A percentile compares a stretch with the other conserved stretches of the same genome.
Evolutionary conservation across 2,888 invertebrate species (phyloP).

Genomic region (Venustoraphidia nigricollis): DNA sequence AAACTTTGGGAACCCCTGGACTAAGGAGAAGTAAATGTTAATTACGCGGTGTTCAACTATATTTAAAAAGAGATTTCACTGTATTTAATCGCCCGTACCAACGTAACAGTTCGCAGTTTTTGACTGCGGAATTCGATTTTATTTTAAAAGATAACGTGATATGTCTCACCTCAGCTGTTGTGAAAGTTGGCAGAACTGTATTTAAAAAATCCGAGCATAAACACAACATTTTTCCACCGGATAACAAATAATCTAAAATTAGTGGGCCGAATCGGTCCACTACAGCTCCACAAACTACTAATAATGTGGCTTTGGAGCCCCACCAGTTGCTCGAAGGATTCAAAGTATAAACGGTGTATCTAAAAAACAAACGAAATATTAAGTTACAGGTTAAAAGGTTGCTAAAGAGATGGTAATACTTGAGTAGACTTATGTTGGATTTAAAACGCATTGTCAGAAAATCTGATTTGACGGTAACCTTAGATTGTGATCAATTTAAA

Average conservation of each 20-base stretch:
- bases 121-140: too few relatives aligned
- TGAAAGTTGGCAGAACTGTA: conserved; percentile 62
- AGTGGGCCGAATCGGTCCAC: conserved; percentile 45
- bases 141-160: neutral
- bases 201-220: conserved; percentile 69
- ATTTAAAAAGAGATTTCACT: too few relatives aligned
- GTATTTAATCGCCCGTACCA: too few relatives aligned
- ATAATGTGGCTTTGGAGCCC: conserved; percentile 42
- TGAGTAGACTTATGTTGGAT: neutral
- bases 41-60: too few relatives aligned
- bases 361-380: conserved; percentile 17
- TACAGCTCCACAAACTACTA: conserved; percentile 67
- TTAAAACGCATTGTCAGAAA: too few relatives aligned
- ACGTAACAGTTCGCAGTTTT: too few relatives aligned
- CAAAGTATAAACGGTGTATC: conserved; percentile 50
- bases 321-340: conserved; percentile 16
- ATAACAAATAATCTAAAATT: conserved; percentile 53
- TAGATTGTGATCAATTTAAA: too few relatives aligned
- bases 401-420: neutral
- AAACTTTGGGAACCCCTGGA: too few relatives aligned
- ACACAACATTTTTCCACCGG: conserved; percentile 60
- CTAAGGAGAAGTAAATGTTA: too few relatives aligned
- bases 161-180: conserved; percentile 57
- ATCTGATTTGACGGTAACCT: too few relatives aligned
- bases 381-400: neutral